Percentiles rank a stretch among this genome's conserved stretches.
phyloP scores from a whole-genome alignment of 1,140 invertebrate species.

The Drosophila kepulauana region DNA sequence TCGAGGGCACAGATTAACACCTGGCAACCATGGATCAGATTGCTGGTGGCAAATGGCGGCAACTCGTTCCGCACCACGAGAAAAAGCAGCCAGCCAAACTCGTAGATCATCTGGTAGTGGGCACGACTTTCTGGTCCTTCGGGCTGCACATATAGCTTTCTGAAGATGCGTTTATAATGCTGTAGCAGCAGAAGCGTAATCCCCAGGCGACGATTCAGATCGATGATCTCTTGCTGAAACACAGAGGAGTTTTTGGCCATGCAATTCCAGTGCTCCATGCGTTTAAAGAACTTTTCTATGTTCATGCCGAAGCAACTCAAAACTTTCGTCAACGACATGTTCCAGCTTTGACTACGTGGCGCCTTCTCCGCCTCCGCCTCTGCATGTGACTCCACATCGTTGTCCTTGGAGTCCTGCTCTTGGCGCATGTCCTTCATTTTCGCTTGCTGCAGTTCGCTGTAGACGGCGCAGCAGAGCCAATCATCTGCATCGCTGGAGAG shows the following conservation, averaged over 20 bases:
- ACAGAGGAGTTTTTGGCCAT: constrained; percentile 95
- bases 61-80: constrained; percentile 94
- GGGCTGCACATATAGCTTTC: constrained; percentile 90
- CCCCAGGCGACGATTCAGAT: constrained; percentile 95
- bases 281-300: constrained; percentile 96
- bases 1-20: constrained; percentile 95
- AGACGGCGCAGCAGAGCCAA: constrained; percentile 67
- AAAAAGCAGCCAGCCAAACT: constrained; percentile 97
- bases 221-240: constrained; percentile 93
- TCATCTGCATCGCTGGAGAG: constrained; percentile 51
- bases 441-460: constrained; percentile 54
- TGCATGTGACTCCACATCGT: background rate
- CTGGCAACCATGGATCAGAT: constrained; percentile 97
- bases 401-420: background rate
- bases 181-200: constrained; percentile 97
- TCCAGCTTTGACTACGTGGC: constrained; percentile 49
- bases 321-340: constrained; percentile 85
- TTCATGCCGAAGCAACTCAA: constrained; percentile 94
- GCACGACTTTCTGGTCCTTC: constrained; percentile 49
- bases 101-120: constrained; percentile 88
- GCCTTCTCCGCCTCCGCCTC: constrained; percentile 14
- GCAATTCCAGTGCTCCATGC: constrained; percentile 97
- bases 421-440: constrained; percentile 58
- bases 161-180: constrained; percentile 96
- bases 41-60: constrained; percentile 91